Evolutionary conservation across 2,113 vertebrate species (phyloP), one percentile per base, ranked within the genome.

Genomic region (Mohoua ochrocephala): DNA sequence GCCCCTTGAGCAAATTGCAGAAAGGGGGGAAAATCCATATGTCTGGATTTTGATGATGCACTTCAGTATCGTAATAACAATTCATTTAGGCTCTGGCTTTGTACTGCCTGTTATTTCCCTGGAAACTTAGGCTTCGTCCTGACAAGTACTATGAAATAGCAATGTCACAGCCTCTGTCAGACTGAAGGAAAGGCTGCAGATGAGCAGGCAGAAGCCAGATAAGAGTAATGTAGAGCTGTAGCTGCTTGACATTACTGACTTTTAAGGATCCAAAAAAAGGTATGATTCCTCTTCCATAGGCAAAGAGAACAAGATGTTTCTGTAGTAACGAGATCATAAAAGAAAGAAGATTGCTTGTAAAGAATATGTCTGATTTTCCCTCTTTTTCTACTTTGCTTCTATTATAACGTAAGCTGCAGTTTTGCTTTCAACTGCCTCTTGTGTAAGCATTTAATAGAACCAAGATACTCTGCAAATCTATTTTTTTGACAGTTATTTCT

Each of bases 281-380:
- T 87, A 57, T 49, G 37, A 89, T 89, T 84, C 78, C n/a, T 82
- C 33, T 87, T 75, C 80, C 83, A 83, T 0, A 42, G 53, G 28
- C n/a, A 16, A 82, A 87, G 52, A 91, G 96, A 93, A 91, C 87
- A 89, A 93, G 91, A 85, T 94, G 93, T 93, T 96, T 95, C 93
- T 76, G 70, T 89, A 84, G 87, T 89, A 93, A 93, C 3, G 2
- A 91, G 74, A 89, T 81, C 70, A 71, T 95, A 95, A 94, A 96
- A 84, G 87, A 76, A 79, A 84, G 91, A 93, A 96, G 95, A 94
- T 93, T 87, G 69, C 94, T 92, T 71, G n/a, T 79, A 74, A 94
- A 92, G 93, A 91, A 85, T 61, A 53, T 21, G 31, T 81, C 74
- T 96, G 73, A 93, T 97, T 95, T 87, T 24, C 9, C 12, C 47